Percentiles rank a stretch among this genome's conserved stretches.
These are phyloP conservation scores for Agrotis puta DNA, from an alignment of 2,888 invertebrate species.

Conservation along the genomic window DNA sequence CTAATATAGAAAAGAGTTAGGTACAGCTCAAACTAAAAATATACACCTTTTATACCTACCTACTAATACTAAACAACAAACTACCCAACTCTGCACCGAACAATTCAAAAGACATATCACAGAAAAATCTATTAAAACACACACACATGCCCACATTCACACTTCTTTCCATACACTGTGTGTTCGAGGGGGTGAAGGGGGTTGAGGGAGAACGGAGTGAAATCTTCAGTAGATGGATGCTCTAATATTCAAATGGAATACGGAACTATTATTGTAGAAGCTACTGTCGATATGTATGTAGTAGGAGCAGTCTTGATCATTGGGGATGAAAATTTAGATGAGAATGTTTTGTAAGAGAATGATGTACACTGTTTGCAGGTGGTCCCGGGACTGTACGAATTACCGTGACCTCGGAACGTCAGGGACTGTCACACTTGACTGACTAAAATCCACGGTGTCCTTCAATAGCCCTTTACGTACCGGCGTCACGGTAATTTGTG, in stretches of 20 bases:
- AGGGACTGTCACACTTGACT: too few relatives aligned
- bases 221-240: constrained; percentile 90
- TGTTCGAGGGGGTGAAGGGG: constrained; percentile 49
- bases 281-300: constrained; percentile 87
- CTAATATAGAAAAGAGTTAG: too few relatives aligned
- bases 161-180: constrained; percentile 63
- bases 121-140: constrained; percentile 67
- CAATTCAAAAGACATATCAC: constrained; percentile 57
- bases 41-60: neutral
- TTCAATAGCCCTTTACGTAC: too few relatives aligned
- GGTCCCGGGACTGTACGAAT: too few relatives aligned
- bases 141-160: constrained; percentile 53
- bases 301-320: constrained; percentile 78
- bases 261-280: constrained; percentile 91
- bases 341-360: neutral
- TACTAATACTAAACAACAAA: constrained; percentile 30
- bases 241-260: constrained; percentile 91
- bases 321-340: constrained; percentile 8
- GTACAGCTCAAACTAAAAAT: neutral
- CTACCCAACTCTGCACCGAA: constrained; percentile 41
- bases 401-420: too few relatives aligned
- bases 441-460: too few relatives aligned
- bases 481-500: too few relatives aligned
- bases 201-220: constrained; percentile 72
- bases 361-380: too few relatives aligned